Evolutionary conservation across 2,797 vertebrate genomes (phyloP).

Genomic region (Fratercula arctica): DNA sequence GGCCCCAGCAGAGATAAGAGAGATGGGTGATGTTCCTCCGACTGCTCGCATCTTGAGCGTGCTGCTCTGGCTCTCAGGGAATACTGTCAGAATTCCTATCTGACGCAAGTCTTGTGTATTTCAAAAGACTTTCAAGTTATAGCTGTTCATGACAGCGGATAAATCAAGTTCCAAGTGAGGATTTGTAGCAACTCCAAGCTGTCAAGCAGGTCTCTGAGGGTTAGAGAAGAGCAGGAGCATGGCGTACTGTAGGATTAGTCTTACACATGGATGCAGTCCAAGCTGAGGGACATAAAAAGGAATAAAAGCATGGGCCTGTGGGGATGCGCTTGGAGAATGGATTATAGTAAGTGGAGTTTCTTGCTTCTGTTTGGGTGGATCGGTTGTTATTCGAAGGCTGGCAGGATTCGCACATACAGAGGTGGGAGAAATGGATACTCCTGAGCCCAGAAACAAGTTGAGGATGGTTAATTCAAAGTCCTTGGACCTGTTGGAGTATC

Average conservation of each 20-base stretch:
- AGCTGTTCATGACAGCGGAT: neutral
- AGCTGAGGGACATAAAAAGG: neutral
- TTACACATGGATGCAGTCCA: neutral
- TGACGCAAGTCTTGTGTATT: neutral
- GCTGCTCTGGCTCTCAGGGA: neutral
- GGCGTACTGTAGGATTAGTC: neutral
- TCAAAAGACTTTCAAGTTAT: neutral
- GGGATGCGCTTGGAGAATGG: rapidly evolving
- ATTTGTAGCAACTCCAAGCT: neutral
- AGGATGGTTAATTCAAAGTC: neutral
- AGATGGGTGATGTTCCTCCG: neutral
- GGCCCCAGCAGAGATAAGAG: neutral
- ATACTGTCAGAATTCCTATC: neutral
- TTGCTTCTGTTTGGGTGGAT: neutral
- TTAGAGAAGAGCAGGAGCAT: neutral
- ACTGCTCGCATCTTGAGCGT: neutral
- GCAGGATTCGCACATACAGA: neutral
- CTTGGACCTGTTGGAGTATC: neutral
- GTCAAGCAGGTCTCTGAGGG: neutral
- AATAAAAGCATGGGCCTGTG: neutral
- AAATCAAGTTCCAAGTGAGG: neutral
- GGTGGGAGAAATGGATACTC: neutral
- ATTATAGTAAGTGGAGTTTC: neutral
- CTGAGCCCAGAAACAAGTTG: neutral
- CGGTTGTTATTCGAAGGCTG: neutral